phyloP scores from a whole-genome alignment of 2,888 invertebrate species.

The Ecdyonurus torrentis region DNA sequence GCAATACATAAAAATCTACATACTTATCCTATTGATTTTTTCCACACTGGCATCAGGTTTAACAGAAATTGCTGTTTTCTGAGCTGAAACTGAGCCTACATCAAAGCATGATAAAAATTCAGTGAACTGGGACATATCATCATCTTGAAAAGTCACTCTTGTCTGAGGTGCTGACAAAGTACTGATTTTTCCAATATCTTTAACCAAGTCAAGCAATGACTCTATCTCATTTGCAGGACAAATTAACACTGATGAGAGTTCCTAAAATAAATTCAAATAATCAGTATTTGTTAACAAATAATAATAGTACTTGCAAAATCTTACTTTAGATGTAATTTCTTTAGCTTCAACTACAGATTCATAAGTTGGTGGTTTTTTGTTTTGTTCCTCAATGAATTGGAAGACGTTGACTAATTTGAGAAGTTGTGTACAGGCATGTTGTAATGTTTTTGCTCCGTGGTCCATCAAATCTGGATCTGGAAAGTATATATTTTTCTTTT shows the following conservation, averaged over 20 bases:
- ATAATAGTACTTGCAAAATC: too few species aligned
- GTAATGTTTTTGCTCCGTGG: slow-evolving; percentile 9
- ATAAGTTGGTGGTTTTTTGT: slow-evolving; percentile 17
- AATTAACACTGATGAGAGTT: slow-evolving; percentile 18
- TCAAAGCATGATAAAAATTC: slow-evolving; percentile 26
- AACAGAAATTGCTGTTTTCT: slow-evolving; percentile 17
- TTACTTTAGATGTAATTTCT: slow-evolving; percentile 9
- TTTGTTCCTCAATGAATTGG: slow-evolving; percentile 13
- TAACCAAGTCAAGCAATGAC: slow-evolving; percentile 23
- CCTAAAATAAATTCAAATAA: slow-evolving; percentile 14
- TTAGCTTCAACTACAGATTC: slow-evolving; percentile 13
- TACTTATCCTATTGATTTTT: slow-evolving; percentile 25
- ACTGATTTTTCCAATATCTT: slow-evolving; percentile 13
- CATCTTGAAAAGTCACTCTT: slow-evolving; percentile 40
- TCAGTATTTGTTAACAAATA: too few species aligned
- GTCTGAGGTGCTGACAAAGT: slow-evolving; percentile 21
- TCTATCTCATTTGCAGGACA: slow-evolving; percentile 26
- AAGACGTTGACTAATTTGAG: slow-evolving; percentile 15
- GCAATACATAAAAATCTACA: slow-evolving; percentile 12
- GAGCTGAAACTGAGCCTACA: slow-evolving; percentile 17
- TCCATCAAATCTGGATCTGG: slow-evolving; percentile 8
- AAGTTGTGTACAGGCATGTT: slow-evolving; percentile 12
- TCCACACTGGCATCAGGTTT: slow-evolving; percentile 25
- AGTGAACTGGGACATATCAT: slow-evolving; percentile 27
- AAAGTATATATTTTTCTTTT: not conserved